Evolutionary conservation across 1,140 invertebrate species (phyloP).

Genomic region (Ephestia elutella): DNA sequence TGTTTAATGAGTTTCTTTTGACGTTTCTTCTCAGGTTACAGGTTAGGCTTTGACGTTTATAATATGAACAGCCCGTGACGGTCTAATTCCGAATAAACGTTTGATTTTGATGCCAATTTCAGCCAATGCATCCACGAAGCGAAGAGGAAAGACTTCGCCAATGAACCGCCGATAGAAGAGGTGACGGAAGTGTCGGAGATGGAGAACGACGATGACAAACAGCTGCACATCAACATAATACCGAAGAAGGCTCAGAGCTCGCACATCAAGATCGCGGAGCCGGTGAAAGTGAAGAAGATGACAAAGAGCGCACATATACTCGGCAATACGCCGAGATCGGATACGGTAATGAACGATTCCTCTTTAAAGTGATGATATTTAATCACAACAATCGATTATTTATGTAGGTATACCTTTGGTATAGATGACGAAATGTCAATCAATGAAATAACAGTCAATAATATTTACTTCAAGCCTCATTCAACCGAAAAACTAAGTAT

Average conservation of each 20-base stretch:
- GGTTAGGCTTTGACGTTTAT: no score
- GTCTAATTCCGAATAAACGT: not conserved
- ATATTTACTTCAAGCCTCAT: no score
- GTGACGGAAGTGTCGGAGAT: constrained; percentile 20
- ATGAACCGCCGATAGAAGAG: constrained; percentile 21
- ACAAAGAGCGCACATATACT: constrained; percentile 59
- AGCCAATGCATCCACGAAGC: constrained; percentile 33
- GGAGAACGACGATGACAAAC: constrained; percentile 14
- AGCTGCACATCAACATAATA: constrained; percentile 33
- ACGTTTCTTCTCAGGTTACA: no score
- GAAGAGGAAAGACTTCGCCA: constrained; percentile 11
- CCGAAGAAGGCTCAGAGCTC: constrained; percentile 58
- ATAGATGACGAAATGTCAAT: no score
- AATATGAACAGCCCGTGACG: no score
- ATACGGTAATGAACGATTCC: not conserved
- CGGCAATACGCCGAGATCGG: constrained; percentile 22
- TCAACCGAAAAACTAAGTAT: no score
- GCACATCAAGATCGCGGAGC: constrained; percentile 40
- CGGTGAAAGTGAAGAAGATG: constrained; percentile 39
- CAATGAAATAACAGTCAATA: no score
- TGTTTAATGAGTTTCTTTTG: no score
- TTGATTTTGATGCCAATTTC: constrained; percentile 9
- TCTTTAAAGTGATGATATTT: no score
- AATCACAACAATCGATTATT: no score
- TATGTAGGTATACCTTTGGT: no score